phyloP scores from a whole-genome alignment of 2,888 invertebrate genomes.

The Danaus chrysippus region DNA sequence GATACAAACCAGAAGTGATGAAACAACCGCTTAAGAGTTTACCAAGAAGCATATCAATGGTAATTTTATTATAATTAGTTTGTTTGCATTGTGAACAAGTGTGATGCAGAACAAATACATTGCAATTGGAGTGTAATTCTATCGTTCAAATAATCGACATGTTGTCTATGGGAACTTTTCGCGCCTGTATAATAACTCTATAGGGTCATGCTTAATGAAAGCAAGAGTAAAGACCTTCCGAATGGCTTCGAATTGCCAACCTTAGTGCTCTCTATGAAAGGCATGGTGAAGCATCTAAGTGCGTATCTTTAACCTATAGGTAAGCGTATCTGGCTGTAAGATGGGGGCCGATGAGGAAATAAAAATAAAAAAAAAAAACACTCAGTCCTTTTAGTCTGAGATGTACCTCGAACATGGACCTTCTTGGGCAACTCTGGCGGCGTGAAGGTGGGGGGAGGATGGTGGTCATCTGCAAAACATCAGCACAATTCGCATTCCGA shows the following conservation, averaged over 20 bases:
- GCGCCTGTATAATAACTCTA: constrained; percentile 50
- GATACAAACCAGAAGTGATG: constrained; percentile 73
- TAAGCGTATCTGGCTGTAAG: constrained; percentile 67
- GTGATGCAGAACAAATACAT: constrained; percentile 59
- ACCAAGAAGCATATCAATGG: constrained; percentile 76
- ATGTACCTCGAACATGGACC: constrained; percentile 96
- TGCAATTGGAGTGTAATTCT: constrained; percentile 30
- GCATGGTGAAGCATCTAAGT: constrained; percentile 77
- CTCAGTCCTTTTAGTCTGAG: constrained; percentile 72
- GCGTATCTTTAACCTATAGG: constrained; percentile 63
- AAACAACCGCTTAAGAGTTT: constrained; percentile 75
- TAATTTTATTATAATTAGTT: constrained; percentile 37
- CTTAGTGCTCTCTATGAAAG: constrained; percentile 72
- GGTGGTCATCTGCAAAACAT: constrained; percentile 97
- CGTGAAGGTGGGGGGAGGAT: constrained; percentile 98
- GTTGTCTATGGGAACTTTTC: constrained; percentile 36
- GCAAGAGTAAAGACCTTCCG: constrained; percentile 42
- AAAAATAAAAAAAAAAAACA: constrained; percentile 59
- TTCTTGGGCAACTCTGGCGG: constrained; percentile 99
- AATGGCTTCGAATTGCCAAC: constrained; percentile 33
- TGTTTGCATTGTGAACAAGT: constrained; percentile 39
- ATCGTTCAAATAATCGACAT: constrained; percentile 17
- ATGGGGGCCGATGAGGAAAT: constrained; percentile 70
- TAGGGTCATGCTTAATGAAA: constrained; percentile 67
- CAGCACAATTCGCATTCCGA: constrained; percentile 82